phyloP scores from a whole-genome alignment of 2,113 vertebrate species.

The Bufo bufo region DNA sequence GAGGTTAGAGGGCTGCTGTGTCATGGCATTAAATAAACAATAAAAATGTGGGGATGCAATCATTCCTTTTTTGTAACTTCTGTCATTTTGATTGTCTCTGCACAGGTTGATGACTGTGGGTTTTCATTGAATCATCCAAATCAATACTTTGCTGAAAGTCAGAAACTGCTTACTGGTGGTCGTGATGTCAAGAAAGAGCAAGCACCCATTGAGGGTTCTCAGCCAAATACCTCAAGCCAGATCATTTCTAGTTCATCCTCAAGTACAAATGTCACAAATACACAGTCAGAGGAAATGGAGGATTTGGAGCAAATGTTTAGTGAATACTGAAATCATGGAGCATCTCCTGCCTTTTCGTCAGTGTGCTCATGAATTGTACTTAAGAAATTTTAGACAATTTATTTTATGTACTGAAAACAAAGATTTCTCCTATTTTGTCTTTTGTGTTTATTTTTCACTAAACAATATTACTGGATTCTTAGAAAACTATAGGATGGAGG shows the following conservation, averaged over 20 bases:
- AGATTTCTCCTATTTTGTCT: neutral
- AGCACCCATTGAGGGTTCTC: conserved; percentile 66
- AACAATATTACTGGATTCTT: neutral
- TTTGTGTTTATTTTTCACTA: neutral
- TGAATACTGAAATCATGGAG: conserved; percentile 63
- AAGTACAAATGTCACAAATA: conserved; percentile 54
- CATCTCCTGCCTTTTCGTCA: neutral
- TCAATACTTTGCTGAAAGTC: conserved; percentile 95
- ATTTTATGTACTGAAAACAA: neutral
- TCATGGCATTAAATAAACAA: neutral
- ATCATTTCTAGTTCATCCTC: conserved; percentile 61
- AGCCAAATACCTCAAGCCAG: conserved; percentile 68
- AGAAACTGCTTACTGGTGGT: conserved; percentile 70
- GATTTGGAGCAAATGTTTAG: conserved; percentile 82
- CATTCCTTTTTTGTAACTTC: neutral
- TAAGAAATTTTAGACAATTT: neutral
- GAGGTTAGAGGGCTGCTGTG: neutral
- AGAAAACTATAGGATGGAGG: neutral
- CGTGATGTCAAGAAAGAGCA: conserved; percentile 86
- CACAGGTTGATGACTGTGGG: conserved; percentile 84
- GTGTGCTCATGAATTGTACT: neutral
- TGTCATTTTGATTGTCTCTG: conserved; percentile 51
- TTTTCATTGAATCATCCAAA: conserved; percentile 97
- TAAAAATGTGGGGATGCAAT: neutral
- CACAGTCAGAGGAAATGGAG: conserved; percentile 74